These are phyloP conservation scores for Procambarus clarkii DNA, from an alignment of 1,140 invertebrate species.

Conservation along the genomic window DNA sequence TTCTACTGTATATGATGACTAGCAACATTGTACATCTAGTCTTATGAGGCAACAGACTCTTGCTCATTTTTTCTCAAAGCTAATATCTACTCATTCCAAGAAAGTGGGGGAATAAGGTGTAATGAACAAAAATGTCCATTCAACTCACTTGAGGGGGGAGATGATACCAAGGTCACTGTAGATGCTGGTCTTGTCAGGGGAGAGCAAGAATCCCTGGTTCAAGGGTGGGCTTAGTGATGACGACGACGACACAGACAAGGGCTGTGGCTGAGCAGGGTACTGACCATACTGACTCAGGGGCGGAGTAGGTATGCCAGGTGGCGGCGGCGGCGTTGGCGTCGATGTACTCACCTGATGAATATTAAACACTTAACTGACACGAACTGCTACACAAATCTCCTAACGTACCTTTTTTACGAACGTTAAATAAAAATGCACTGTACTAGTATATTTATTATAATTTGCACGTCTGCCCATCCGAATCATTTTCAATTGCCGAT, in stretches of 20 bases:
- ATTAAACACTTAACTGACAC: not conserved
- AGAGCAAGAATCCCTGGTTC: conserved; percentile 68
- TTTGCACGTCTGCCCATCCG: too few relatives aligned
- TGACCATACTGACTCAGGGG: conserved; percentile 45
- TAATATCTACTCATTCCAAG: too few relatives aligned
- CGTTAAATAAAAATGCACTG: too few relatives aligned
- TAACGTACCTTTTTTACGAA: too few relatives aligned
- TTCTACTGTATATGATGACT: too few relatives aligned
- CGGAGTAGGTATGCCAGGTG: conserved; percentile 30
- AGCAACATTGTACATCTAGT: too few relatives aligned
- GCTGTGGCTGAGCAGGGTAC: conserved; percentile 27
- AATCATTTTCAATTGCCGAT: too few relatives aligned
- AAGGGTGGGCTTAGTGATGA: conserved; percentile 55
- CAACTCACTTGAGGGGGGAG: conserved; percentile 71
- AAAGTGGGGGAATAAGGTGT: too few relatives aligned
- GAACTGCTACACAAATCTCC: not conserved
- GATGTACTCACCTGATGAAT: conserved; percentile 17
- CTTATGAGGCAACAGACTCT: too few relatives aligned
- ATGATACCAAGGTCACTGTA: conserved; percentile 70
- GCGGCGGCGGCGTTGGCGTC: conserved; percentile 44
- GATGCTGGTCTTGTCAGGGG: conserved; percentile 62
- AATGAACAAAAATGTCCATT: not conserved
- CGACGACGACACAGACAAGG: conserved; percentile 26
- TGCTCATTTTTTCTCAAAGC: too few relatives aligned
- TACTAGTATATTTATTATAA: too few relatives aligned